Evolutionary conservation across 2,113 vertebrate species (phyloP).

Genomic region (Malurus cyaneus): DNA sequence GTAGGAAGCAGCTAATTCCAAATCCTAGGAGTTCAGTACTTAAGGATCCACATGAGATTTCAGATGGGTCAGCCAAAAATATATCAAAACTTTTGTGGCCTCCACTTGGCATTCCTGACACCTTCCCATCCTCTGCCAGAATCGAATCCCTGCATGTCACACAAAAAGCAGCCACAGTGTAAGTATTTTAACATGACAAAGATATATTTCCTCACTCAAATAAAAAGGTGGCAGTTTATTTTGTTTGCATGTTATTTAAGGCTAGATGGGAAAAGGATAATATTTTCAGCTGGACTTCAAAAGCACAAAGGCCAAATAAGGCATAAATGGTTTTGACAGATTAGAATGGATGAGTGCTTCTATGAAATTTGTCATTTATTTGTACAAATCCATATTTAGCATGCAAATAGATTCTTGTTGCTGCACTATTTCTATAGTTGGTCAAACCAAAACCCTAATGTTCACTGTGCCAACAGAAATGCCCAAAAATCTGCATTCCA

Average conservation of each 20-base stretch:
- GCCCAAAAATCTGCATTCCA: not conserved
- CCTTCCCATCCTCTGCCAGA: not conserved
- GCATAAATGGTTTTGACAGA: not conserved
- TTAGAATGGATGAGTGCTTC: not conserved
- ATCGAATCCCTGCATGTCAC: not conserved
- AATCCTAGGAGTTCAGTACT: not conserved
- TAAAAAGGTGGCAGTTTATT: not conserved
- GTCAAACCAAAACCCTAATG: not conserved
- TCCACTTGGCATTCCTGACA: not conserved
- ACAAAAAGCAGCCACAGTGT: not conserved
- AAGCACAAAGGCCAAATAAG: not conserved
- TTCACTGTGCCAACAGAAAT: not conserved
- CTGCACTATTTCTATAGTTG: not conserved
- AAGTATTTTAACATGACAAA: not conserved
- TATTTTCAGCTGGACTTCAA: slow-evolving; percentile 12
- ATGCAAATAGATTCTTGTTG: not conserved
- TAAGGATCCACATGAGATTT: not conserved
- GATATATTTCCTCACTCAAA: not conserved
- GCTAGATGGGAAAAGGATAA: not conserved
- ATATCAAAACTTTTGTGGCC: not conserved
- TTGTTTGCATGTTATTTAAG: not conserved
- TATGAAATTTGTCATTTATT: slow-evolving; percentile 16
- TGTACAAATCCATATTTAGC: not conserved
- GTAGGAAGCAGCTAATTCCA: not conserved
- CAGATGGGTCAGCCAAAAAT: not conserved